phyloP scores from a whole-genome alignment of 2,888 invertebrate genomes.

The Drosophila cyrtoloma region DNA sequence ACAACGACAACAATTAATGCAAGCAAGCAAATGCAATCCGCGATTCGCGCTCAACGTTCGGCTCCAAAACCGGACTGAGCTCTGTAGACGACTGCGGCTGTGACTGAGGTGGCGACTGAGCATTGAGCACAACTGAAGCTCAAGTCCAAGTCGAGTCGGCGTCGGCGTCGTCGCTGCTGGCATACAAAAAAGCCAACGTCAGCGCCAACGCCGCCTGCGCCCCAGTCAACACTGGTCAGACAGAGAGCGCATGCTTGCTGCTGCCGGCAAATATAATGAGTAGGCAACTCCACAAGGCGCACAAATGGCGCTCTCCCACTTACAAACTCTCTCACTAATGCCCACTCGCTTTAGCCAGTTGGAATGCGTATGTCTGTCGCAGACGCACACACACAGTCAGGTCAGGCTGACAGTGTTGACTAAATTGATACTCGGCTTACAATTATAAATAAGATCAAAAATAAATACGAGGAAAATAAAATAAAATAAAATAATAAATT shows the following conservation, averaged over 20 bases:
- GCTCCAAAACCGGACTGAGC: slow-evolving; percentile 83
- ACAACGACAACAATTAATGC: slow-evolving; percentile 25
- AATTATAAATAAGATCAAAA: slow-evolving; percentile 21
- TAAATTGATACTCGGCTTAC: background rate
- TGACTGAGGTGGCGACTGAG: slow-evolving; percentile 53
- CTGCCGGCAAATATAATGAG: slow-evolving; percentile 55
- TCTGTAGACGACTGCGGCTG: slow-evolving; percentile 29
- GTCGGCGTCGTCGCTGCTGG: slow-evolving; percentile 36
- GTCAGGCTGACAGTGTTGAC: slow-evolving; percentile 13
- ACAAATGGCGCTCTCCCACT: slow-evolving; percentile 28
- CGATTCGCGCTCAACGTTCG: slow-evolving; percentile 74
- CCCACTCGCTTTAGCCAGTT: slow-evolving; percentile 22
- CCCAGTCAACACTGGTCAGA: slow-evolving; percentile 57
- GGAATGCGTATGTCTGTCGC: slow-evolving; percentile 21
- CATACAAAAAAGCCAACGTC: slow-evolving; percentile 57
- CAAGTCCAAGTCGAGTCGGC: slow-evolving; percentile 38
- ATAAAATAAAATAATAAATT: background rate
- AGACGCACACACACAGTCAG: slow-evolving; percentile 19
- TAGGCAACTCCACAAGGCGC: slow-evolving; percentile 31
- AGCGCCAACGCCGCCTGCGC: slow-evolving; percentile 69
- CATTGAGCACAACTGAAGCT: slow-evolving; percentile 29
- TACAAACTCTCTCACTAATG: slow-evolving; percentile 23
- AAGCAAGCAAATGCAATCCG: slow-evolving; percentile 54
- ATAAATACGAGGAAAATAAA: background rate
- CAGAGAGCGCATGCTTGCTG: slow-evolving; percentile 79